Evolutionary conservation across 2,888 invertebrate genomes (phyloP), one percentile per base, ranked within the genome.

Genomic region (Agonopterix heracliana): DNA sequence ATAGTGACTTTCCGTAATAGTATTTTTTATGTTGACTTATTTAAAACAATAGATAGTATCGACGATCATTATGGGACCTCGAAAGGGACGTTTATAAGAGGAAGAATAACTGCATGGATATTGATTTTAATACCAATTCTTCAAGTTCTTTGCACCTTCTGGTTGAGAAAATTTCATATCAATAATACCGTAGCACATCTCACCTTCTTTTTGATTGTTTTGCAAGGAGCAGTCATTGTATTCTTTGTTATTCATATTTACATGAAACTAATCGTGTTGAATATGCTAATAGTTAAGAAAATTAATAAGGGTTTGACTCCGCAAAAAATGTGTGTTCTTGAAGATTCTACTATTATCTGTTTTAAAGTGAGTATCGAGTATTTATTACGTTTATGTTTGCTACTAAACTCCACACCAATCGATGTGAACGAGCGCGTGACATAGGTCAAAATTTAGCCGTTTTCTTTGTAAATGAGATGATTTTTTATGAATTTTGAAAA

Each of bases 171-270:
- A 35, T 71, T 75, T 54, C 46, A 63, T 3, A 41, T 69, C n/a
- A 57, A 60, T 44, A 75, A 75, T 52, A 49, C 73, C 26, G 56
- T 63, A 5, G 55, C 53, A 0, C 63, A 72, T 49, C 45, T 69
- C 2, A 59, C 66, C 4, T 64, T 77, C 36, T 71, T 68, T 35
- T 44, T 73, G 2, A 47, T 69, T 2, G 59, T 71, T 54, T 14
- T 78, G n/a, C 77, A 81, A 63, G 78, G 76, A 13, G 55, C 66
- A 0, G 58, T 74, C 2, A 56, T 71, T 13, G 54, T 61, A 26
- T 76, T 69, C 36, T 56, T 75, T 41, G 49, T 70, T 5, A 17
- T 68, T 2, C 69, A 66, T 48, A 68, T 79, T 40, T 76, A 68
- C 47, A 35, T 62, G 4, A 68, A 71, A 47, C 59, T 65, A 12